phyloP scores from a whole-genome alignment of 1,140 invertebrate genomes.

The Popillia japonica region DNA sequence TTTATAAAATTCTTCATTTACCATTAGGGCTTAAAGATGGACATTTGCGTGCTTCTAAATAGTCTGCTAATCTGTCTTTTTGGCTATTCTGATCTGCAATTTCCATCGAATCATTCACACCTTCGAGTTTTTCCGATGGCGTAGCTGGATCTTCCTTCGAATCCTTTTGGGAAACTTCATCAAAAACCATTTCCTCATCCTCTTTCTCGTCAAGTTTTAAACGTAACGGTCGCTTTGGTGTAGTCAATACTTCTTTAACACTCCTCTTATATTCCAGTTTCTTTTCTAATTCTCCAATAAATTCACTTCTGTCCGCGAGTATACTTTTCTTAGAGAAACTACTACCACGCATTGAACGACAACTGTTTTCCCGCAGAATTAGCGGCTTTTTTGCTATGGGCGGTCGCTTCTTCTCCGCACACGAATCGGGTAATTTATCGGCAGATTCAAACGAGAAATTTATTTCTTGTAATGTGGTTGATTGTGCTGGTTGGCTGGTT shows the following conservation, averaged over 20 bases:
- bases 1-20: background rate
- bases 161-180: too few relatives aligned
- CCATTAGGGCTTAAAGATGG: background rate
- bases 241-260: background rate
- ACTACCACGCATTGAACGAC: background rate
- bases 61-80: background rate
- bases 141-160: too few relatives aligned
- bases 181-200: background rate
- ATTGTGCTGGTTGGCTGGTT: background rate
- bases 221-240: background rate
- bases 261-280: background rate
- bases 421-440: background rate
- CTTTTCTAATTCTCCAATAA: background rate
- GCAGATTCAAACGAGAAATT: background rate
- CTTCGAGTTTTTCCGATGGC: too few relatives aligned
- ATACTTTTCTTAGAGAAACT: background rate
- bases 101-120: too few relatives aligned
- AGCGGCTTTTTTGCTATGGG: background rate
- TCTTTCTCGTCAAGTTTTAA: background rate
- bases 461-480: background rate
- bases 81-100: background rate
- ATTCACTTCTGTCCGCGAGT: background rate
- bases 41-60: background rate
- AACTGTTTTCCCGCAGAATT: background rate
- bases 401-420: background rate